Conservation (phyloP, 2,888 invertebrate genomes). For the Hemithea aestivaria region DNA sequence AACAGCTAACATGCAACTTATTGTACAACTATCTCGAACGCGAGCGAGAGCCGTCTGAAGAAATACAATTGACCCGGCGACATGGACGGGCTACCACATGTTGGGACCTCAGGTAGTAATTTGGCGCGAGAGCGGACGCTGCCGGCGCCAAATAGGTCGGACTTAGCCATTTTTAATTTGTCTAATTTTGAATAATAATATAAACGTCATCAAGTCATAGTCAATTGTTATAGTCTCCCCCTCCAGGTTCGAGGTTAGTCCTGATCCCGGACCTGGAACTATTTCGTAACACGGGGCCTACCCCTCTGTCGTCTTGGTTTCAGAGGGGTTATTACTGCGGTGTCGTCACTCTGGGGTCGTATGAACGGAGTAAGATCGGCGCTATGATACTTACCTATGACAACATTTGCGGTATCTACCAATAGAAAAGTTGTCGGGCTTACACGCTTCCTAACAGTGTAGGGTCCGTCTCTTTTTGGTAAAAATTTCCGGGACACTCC, state of each 20-base stretch:
- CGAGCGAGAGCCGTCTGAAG: too few species aligned
- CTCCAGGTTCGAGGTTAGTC: background rate
- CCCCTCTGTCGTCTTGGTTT: background rate
- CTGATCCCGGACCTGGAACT: background rate
- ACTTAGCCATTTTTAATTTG: too few species aligned
- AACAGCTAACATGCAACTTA: too few species aligned
- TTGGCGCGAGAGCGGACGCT: too few species aligned
- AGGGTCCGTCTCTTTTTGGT: constrained; percentile 1
- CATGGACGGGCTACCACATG: too few species aligned
- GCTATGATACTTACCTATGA: background rate
- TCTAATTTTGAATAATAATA: too few species aligned
- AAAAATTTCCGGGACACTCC: background rate
- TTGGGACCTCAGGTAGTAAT: too few species aligned
- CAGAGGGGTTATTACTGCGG: too few species aligned
- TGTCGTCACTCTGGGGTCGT: background rate
- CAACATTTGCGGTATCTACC: background rate
- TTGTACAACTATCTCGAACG: too few species aligned
- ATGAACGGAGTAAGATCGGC: background rate
- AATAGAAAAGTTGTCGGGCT: background rate
- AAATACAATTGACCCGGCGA: too few species aligned
- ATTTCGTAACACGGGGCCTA: background rate
- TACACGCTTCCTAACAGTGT: background rate
- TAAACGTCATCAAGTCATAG: too few species aligned
- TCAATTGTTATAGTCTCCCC: constrained; percentile 1
- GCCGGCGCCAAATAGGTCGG: too few species aligned